Evolutionary conservation across 2,888 invertebrate species (phyloP).

Genomic region (Sinodicranocentrus sp.): DNA sequence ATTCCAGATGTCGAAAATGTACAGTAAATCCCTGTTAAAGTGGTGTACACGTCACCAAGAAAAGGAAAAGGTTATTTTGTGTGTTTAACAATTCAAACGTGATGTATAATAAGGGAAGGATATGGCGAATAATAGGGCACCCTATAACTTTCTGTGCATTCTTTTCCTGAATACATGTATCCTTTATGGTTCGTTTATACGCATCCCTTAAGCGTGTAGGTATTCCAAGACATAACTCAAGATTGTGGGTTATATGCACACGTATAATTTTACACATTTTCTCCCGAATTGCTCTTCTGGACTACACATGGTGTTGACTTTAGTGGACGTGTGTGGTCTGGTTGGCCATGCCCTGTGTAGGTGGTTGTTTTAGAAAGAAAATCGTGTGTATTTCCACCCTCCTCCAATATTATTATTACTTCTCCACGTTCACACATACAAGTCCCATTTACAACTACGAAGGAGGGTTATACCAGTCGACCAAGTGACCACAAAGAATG

Average conservation of each 20-base stretch:
- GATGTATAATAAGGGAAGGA: neutral
- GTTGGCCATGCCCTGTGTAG: neutral
- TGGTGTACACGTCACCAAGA: slow-evolving; percentile 3
- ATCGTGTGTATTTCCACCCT: neutral
- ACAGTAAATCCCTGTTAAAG: slow-evolving; percentile 25
- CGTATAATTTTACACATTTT: neutral
- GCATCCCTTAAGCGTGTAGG: neutral
- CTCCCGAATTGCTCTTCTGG: neutral
- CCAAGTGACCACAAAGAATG: slow-evolving; percentile 59
- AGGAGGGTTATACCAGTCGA: slow-evolving; percentile 38
- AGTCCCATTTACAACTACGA: slow-evolving; percentile 17
- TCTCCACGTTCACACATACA: neutral
- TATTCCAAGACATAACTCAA: slow-evolving; percentile 12
- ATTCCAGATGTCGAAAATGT: too few relatives aligned
- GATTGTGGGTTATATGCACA: neutral
- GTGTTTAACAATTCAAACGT: slow-evolving; percentile 20
- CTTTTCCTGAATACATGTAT: neutral
- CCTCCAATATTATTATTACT: slow-evolving; percentile 41
- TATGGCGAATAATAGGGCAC: slow-evolving; percentile 21
- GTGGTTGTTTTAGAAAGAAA: slow-evolving; percentile 13
- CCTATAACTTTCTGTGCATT: slow-evolving; percentile 1
- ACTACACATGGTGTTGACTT: slow-evolving; percentile 39
- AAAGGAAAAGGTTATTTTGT: slow-evolving; percentile 6
- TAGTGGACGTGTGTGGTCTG: slow-evolving; percentile 29
- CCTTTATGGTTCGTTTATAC: neutral